A percentile compares a stretch with the other conserved stretches of the same genome.
These are phyloP conservation scores for Pterophyllum scalare DNA, from an alignment of 2,113 vertebrate genomes.

Conservation along the genomic window DNA sequence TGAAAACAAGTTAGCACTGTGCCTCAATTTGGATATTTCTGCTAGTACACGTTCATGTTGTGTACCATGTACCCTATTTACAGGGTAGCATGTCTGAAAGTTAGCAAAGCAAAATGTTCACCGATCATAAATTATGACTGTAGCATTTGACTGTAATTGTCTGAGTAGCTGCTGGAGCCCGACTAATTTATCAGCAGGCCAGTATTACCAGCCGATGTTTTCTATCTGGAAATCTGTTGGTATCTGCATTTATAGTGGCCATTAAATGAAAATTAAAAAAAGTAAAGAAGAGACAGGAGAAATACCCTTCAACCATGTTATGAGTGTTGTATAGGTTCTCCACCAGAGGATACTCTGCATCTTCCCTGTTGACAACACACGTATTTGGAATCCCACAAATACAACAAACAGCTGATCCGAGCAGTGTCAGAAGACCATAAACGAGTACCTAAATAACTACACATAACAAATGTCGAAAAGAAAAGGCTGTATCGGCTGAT, in stretches of 20 bases:
- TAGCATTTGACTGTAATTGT: too few relatives aligned
- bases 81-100: too few relatives aligned
- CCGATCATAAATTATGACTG: too few relatives aligned
- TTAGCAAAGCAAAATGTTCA: too few relatives aligned
- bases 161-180: too few relatives aligned
- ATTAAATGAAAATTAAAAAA: neutral
- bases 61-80: neutral
- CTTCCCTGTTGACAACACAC: neutral
- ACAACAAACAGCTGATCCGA: neutral
- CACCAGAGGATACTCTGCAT: neutral
- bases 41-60: neutral
- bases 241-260: too few relatives aligned
- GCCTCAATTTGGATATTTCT: neutral
- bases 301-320: neutral
- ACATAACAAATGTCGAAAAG: neutral
- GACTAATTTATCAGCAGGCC: neutral
- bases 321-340: neutral
- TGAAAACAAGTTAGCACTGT: neutral
- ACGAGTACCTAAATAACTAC: too few relatives aligned
- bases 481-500: fast-evolving
- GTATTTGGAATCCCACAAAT: neutral
- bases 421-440: too few relatives aligned
- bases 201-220: neutral
- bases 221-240: neutral
- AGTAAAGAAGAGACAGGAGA: neutral